Conservation (phyloP, 1,140 invertebrate species). For the Trissolcus basalis region DNA sequence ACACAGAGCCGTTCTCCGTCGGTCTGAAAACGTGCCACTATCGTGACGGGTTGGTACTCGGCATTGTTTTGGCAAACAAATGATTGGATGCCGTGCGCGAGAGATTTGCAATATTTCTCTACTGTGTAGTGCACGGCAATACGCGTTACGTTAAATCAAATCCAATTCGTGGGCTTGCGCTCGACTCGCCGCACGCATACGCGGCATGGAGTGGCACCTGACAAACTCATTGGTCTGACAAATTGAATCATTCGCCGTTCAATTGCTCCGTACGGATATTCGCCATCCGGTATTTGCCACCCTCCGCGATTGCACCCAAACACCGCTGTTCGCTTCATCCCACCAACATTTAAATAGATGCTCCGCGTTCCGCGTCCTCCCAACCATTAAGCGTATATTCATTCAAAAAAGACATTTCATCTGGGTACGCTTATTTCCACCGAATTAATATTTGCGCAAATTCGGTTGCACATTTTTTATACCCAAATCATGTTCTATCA, state of each 20-base stretch:
- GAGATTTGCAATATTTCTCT: constrained; percentile 73
- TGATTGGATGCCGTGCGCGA: constrained; percentile 70
- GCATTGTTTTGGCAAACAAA: constrained; percentile 67
- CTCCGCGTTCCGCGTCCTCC: constrained; percentile 30
- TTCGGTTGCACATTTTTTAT: constrained; percentile 2
- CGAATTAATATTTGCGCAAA: constrained; percentile 18
- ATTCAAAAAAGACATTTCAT: constrained; percentile 36
- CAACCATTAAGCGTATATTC: constrained; percentile 48
- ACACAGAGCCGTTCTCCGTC: constrained; percentile 59
- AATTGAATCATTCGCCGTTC: constrained; percentile 77
- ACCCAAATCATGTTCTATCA: too few relatives aligned
- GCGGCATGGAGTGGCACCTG: constrained; percentile 74
- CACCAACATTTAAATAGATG: constrained; percentile 45
- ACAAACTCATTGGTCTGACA: constrained; percentile 77
- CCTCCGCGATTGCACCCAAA: constrained; percentile 50
- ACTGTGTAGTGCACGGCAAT: constrained; percentile 74
- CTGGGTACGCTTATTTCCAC: constrained; percentile 17
- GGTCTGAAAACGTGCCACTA: constrained; percentile 59
- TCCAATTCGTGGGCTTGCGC: constrained; percentile 72
- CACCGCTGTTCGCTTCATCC: constrained; percentile 45
- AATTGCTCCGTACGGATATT: constrained; percentile 72
- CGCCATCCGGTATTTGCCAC: constrained; percentile 65
- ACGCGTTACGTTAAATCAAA: constrained; percentile 75
- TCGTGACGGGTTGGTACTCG: constrained; percentile 58
- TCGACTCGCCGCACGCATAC: constrained; percentile 60